Conservation (phyloP, 2,797 vertebrate species). For the Adelosebastes latens region DNA sequence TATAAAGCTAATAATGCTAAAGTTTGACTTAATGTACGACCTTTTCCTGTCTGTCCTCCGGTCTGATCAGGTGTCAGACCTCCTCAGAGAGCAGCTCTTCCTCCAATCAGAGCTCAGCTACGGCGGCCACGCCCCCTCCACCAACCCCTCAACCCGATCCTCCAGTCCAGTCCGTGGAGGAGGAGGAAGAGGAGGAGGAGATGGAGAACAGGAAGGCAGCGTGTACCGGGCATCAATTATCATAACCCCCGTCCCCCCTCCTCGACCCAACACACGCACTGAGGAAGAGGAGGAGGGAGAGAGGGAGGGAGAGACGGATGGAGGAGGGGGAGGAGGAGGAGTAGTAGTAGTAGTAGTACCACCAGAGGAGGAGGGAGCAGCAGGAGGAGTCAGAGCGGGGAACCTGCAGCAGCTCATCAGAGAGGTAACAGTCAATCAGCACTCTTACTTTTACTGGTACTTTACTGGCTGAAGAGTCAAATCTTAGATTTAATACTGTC, state of each 20-base stretch:
- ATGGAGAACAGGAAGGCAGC: conserved; percentile 68
- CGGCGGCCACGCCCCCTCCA: conserved; percentile 64
- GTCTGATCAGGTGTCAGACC: conserved; percentile 87
- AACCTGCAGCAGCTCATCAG: conserved; percentile 90
- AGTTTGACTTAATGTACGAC: background rate
- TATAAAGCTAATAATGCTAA: background rate
- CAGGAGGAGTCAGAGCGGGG: conserved; percentile 58
- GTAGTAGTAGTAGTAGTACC: background rate
- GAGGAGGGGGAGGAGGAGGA: background rate
- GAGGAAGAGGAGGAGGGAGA: conserved; percentile 31
- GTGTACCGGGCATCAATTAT: conserved; percentile 89
- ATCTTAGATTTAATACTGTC: background rate
- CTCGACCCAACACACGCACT: conserved; percentile 70
- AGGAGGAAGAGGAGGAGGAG: background rate
- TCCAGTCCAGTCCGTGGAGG: conserved; percentile 79
- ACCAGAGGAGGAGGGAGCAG: conserved; percentile 26
- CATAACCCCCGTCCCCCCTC: conserved; percentile 86
- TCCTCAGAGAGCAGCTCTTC: conserved; percentile 92
- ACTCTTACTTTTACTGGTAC: background rate
- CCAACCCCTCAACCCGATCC: conserved; percentile 85
- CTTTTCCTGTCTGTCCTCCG: background rate
- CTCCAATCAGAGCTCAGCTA: conserved; percentile 91
- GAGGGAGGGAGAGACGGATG: conserved; percentile 16
- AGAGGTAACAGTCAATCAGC: conserved; percentile 83
- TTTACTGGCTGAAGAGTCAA: background rate